Conservation (phyloP, 2,888 invertebrate genomes). For the Trichogramma evanescens region DNA sequence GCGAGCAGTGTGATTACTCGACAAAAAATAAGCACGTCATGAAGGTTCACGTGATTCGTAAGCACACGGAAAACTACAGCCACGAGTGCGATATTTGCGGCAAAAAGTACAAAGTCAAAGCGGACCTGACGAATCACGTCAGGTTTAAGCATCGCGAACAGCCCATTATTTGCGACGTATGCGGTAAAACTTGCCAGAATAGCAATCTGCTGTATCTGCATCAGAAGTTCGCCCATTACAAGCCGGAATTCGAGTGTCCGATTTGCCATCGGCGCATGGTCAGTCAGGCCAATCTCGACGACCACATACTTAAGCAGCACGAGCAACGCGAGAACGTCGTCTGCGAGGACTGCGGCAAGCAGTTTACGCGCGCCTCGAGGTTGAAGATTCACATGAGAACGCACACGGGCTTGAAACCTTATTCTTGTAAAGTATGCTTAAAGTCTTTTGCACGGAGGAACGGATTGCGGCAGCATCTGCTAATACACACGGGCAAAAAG, state of each 20-base stretch:
- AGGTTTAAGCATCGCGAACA: conserved; percentile 39
- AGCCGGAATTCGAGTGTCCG: conserved; percentile 36
- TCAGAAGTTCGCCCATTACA: conserved; percentile 39
- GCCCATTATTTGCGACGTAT: conserved; percentile 38
- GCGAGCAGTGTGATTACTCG: conserved; percentile 32
- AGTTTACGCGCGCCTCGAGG: conserved; percentile 26
- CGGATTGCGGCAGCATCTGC: conserved; percentile 38
- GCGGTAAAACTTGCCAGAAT: conserved; percentile 39
- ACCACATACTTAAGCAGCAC: conserved; percentile 34
- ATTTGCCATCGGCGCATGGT: conserved; percentile 36
- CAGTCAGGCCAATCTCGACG: conserved; percentile 36
- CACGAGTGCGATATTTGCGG: conserved; percentile 35
- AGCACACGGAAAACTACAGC: conserved; percentile 34
- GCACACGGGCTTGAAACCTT: conserved; percentile 30
- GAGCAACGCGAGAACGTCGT: conserved; percentile 27
- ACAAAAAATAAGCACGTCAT: conserved; percentile 33
- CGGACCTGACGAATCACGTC: conserved; percentile 39
- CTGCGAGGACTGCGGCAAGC: conserved; percentile 33
- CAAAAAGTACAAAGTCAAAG: conserved; percentile 40
- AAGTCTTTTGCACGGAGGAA: conserved; percentile 27
- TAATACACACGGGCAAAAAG: conserved; percentile 41
- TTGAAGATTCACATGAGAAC: conserved; percentile 28
- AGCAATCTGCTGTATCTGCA: conserved; percentile 39
- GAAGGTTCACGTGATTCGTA: conserved; percentile 37
- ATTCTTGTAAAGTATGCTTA: conserved; percentile 26